These are phyloP conservation scores for Eunapius fragilis DNA, from an alignment of 37 sponge, comb jelly and placozoan genomes.

Conservation along the genomic window DNA sequence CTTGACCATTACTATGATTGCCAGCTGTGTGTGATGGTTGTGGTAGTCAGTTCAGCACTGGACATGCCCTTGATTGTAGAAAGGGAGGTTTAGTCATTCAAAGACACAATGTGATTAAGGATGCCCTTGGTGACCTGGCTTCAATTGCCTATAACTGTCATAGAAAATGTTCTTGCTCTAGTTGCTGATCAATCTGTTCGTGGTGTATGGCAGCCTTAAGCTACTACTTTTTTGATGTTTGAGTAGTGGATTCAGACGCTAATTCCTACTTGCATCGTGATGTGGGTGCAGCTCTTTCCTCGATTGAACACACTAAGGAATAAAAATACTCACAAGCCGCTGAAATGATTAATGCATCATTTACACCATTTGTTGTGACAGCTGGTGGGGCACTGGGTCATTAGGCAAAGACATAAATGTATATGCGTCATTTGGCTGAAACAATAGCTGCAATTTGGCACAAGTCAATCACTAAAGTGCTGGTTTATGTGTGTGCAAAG, in stretches of 20 bases:
- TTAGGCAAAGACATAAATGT: slow-evolving; percentile 13
- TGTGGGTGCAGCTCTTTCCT: too few species aligned
- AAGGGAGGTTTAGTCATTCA: slow-evolving; percentile 36
- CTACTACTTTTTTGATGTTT: too few species aligned
- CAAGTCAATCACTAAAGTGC: too few species aligned
- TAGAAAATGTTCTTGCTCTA: slow-evolving; percentile 1
- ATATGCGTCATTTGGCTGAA: slow-evolving; percentile 5
- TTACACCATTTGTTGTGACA: too few species aligned
- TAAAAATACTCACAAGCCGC: too few species aligned
- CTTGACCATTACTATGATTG: not conserved
- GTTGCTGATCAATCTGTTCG: too few species aligned
- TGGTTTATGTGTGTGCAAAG: not conserved
- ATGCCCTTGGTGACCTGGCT: slow-evolving; percentile 49
- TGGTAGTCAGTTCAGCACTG: not conserved
- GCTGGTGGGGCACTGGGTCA: slow-evolving; percentile 33
- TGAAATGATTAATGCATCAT: too few species aligned
- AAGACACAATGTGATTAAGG: slow-evolving; percentile 27
- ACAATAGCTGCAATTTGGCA: not conserved
- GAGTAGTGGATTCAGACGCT: too few species aligned
- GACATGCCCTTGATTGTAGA: slow-evolving; percentile 43
- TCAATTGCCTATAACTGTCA: slow-evolving; percentile 33
- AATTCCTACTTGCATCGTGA: too few species aligned
- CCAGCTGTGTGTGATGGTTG: slow-evolving; percentile 31
- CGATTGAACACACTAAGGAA: too few species aligned
- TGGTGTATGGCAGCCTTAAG: too few species aligned